Evolutionary conservation across 2,113 vertebrate genomes (phyloP).

Genomic region (Rhabdornis inornatus): DNA sequence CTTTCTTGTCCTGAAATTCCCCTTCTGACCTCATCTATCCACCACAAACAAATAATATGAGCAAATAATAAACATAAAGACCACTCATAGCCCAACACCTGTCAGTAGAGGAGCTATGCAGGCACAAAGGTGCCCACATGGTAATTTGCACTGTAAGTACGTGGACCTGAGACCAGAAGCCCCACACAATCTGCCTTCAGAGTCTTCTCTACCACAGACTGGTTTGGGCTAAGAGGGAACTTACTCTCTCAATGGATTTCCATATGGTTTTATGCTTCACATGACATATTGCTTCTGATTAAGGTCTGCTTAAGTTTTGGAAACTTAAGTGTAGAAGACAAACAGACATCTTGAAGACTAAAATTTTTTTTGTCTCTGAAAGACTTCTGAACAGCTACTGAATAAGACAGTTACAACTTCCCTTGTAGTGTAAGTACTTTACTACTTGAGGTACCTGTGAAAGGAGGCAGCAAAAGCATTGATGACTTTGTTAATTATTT

Average conservation of each 20-base stretch:
- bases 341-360: background rate
- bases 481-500: background rate
- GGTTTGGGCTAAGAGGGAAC: background rate
- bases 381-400: background rate
- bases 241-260: background rate
- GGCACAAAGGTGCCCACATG: rapidly evolving
- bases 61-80: background rate
- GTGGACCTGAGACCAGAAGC: background rate
- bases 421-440: background rate
- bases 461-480: background rate
- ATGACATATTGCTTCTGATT: background rate
- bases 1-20: background rate
- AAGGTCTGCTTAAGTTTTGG: background rate
- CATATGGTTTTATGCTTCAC: background rate
- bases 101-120: background rate
- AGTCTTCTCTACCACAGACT: background rate
- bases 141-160: rapidly evolving
- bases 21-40: background rate
- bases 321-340: background rate
- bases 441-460: background rate
- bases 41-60: background rate
- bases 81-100: background rate
- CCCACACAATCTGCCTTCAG: rapidly evolving
- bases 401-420: background rate
- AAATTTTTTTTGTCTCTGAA: background rate